Conservation (phyloP, 2,113 vertebrate species). For the human (Homo sapiens) region GRCh38 chr15:85617501-85618000, state of each 20-base stretch:
- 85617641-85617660: conserved; percentile 46
- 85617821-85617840: background rate
- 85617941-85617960: background rate
- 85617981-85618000: rapidly evolving
- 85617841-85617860: background rate
- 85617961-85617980: background rate
- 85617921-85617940: conserved; percentile 10
- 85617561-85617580: conserved; percentile 64
- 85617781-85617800: background rate
- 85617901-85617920: background rate
- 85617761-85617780: background rate
- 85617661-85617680: conserved; percentile 57
- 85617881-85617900: background rate
- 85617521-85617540: too few relatives aligned
- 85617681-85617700: conserved; percentile 56
- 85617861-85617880: conserved; percentile 11
- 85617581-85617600: conserved; percentile 64
- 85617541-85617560: background rate
- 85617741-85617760: background rate
- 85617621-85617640: conserved; percentile 75
- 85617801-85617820: background rate
- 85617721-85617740: background rate
- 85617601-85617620: conserved; percentile 71
- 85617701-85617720: background rate
- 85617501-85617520: too few relatives aligned